Conservation (phyloP, 2,888 invertebrate species). For the Creontiades dilutus region DNA sequence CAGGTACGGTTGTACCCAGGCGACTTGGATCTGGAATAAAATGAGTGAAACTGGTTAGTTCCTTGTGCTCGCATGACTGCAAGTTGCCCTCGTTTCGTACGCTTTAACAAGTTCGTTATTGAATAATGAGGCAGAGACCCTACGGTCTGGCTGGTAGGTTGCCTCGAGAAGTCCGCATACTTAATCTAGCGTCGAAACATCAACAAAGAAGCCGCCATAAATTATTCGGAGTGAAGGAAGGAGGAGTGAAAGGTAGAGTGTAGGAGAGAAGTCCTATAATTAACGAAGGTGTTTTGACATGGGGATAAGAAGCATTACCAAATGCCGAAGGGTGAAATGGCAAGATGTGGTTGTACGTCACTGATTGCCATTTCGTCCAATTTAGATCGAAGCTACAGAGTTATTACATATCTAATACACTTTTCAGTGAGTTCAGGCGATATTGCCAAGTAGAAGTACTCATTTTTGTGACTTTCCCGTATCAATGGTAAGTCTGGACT, state of each 20-base stretch:
- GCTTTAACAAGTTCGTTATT: background rate
- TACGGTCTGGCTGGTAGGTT: background rate
- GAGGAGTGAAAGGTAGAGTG: background rate
- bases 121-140: background rate
- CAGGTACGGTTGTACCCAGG: background rate
- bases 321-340: too few relatives aligned
- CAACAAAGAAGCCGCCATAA: conserved; percentile 21
- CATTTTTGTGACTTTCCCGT: too few relatives aligned
- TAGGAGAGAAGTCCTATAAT: background rate
- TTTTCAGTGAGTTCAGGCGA: too few relatives aligned
- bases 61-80: background rate
- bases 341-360: too few relatives aligned
- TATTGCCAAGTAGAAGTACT: too few relatives aligned
- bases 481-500: too few relatives aligned
- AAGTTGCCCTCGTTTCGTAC: background rate
- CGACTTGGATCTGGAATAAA: background rate
- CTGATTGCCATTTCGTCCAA: too few relatives aligned
- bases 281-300: conserved; percentile 5
- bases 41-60: background rate
- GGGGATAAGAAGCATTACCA: background rate
- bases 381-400: too few relatives aligned
- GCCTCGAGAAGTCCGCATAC: conserved; percentile 16
- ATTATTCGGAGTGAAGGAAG: conserved; percentile 8
- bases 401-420: too few relatives aligned
- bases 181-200: conserved; percentile 36